phyloP scores from a whole-genome alignment of 2,113 vertebrate genomes.

The Hoplias malabaricus region DNA sequence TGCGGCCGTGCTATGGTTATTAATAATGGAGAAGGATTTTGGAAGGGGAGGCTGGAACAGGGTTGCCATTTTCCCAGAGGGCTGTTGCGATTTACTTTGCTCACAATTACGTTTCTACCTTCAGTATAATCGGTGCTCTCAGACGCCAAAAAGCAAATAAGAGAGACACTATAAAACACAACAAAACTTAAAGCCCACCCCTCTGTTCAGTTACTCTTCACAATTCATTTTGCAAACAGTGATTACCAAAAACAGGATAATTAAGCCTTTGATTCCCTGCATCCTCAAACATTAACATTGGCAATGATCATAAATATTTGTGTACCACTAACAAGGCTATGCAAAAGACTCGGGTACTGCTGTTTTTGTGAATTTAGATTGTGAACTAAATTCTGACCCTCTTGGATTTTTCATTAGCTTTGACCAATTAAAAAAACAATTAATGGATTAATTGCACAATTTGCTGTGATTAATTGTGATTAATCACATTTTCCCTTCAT shows the following conservation, averaged over 20 bases:
- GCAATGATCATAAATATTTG: conserved; percentile 8
- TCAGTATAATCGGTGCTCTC: not conserved
- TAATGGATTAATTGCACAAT: no score
- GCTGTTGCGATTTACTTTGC: not conserved
- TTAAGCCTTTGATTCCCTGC: conserved; percentile 11
- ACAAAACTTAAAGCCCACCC: not conserved
- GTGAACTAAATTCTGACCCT: no score
- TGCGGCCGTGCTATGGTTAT: conserved; percentile 2
- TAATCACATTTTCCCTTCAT: no score
- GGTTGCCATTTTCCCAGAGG: conserved; percentile 22
- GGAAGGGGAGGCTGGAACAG: conserved; percentile 1
- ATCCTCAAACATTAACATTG: conserved; percentile 8
- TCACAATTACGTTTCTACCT: not conserved
- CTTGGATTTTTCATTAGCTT: no score
- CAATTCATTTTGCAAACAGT: conserved; percentile 34
- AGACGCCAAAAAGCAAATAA: conserved; percentile 20
- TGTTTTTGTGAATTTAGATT: no score
- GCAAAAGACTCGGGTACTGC: no score
- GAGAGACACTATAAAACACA: not conserved
- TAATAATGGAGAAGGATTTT: conserved; percentile 14
- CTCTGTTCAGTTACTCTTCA: not conserved
- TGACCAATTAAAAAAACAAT: no score
- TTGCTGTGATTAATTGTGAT: no score
- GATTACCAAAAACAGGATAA: conserved; percentile 28
- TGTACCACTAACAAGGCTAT: not conserved